These are phyloP conservation scores for Mobula birostris DNA, from an alignment of 2,113 vertebrate species.

Conservation along the genomic window DNA sequence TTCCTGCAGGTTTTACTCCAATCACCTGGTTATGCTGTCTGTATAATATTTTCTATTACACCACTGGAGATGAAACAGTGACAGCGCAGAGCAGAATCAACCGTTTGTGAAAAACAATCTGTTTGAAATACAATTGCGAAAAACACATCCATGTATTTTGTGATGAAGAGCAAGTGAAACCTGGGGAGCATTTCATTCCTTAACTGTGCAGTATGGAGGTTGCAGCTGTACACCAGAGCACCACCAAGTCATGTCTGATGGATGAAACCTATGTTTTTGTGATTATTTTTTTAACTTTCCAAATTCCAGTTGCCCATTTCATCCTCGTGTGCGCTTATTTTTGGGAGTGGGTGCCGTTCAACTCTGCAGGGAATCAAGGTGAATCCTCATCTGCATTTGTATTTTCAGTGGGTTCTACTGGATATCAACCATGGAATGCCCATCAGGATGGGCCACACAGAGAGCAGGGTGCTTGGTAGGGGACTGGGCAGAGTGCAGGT, in stretches of 20 bases:
- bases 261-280: not conserved
- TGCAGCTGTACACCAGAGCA: not conserved
- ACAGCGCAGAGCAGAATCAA: not conserved
- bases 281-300: not conserved
- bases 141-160: not conserved
- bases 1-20: not conserved
- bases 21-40: not conserved
- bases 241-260: not conserved
- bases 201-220: not conserved
- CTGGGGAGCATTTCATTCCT: not conserved
- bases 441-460: no score
- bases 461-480: no score
- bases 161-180: not conserved
- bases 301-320: not conserved
- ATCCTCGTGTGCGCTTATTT: not conserved
- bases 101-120: not conserved
- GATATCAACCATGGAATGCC: not conserved
- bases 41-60: not conserved
- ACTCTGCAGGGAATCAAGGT: not conserved
- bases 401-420: not conserved
- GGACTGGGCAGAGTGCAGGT: not conserved
- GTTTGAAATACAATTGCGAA: not conserved
- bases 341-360: not conserved
- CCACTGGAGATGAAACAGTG: not conserved
- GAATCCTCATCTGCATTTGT: not conserved